These are phyloP conservation scores for Hofmannophila pseudospretella DNA, from an alignment of 2,888 invertebrate species.

Conservation along the genomic window DNA sequence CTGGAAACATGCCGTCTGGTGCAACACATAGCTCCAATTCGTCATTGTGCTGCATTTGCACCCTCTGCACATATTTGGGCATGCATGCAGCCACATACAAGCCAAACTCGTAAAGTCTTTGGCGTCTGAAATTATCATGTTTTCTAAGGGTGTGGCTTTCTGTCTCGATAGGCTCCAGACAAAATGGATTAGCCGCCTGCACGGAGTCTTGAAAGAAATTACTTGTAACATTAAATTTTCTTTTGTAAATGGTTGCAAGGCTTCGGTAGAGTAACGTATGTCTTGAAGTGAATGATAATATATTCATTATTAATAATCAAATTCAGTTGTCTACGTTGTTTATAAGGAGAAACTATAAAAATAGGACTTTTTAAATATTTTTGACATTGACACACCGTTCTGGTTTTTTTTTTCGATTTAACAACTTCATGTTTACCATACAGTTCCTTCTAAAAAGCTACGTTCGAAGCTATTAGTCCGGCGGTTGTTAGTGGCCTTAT, in stretches of 20 bases:
- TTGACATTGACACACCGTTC: no score
- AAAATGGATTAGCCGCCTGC: constrained; percentile 32
- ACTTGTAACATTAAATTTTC: constrained; percentile 16
- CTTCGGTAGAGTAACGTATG: constrained; percentile 7
- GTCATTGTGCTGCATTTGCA: constrained; percentile 59
- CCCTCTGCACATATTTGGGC: constrained; percentile 62
- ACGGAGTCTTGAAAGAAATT: constrained; percentile 9
- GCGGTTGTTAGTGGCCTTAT: no score
- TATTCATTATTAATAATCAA: constrained; percentile 13
- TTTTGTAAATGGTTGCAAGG: constrained; percentile 14
- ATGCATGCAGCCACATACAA: constrained; percentile 60
- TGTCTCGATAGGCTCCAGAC: constrained; percentile 40
- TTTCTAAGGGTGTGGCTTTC: constrained; percentile 40
- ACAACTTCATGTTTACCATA: no score
- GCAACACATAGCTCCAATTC: constrained; percentile 56
- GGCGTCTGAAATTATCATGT: constrained; percentile 50
- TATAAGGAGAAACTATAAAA: no score
- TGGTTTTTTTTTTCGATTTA: no score
- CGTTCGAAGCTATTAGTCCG: no score
- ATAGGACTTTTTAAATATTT: no score
- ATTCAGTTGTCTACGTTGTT: no score
- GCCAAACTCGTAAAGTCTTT: constrained; percentile 59
- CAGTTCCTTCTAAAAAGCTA: no score
- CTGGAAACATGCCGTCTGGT: constrained; percentile 53
- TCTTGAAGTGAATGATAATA: constrained; percentile 18